Percentiles rank a stretch among this genome's conserved stretches.
phyloP scores from a whole-genome alignment of 2,888 invertebrate genomes.

The Drosophila yooni region DNA sequence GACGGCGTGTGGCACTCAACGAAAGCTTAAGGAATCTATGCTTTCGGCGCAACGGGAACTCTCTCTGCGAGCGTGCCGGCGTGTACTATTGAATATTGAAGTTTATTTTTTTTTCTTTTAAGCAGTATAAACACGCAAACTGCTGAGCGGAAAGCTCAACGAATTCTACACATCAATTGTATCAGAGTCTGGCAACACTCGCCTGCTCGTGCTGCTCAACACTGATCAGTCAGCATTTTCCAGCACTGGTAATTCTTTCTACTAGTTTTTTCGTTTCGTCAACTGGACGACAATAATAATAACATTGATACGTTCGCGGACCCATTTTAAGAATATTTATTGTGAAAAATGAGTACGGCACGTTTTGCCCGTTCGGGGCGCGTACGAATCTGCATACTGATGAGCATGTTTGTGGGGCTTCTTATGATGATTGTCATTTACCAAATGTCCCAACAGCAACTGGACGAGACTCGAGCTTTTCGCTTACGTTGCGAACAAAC shows the following conservation, averaged over 20 bases:
- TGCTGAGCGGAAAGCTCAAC: conserved; percentile 39
- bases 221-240: conserved; percentile 37
- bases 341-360: conserved; percentile 84
- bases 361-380: conserved; percentile 87
- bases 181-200: not conserved
- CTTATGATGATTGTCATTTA: conserved; percentile 87
- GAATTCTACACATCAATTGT: conserved; percentile 24
- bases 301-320: conserved; percentile 25
- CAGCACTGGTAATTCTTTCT: conserved; percentile 53
- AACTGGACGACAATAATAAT: conserved; percentile 28
- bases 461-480: conserved; percentile 86
- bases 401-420: conserved; percentile 86
- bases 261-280: conserved; percentile 38
- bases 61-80: conserved; percentile 43
- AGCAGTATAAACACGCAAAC: conserved; percentile 18
- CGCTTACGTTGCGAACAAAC: conserved; percentile 87
- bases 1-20: conserved; percentile 22
- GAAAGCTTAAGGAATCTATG: conserved; percentile 35
- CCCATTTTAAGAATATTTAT: not conserved
- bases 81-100: conserved; percentile 46
- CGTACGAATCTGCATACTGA: conserved; percentile 86
- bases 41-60: conserved; percentile 21
- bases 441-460: conserved; percentile 87
- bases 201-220: conserved; percentile 1
- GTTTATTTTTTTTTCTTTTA: conserved; percentile 13